A percentile compares a stretch with the other conserved stretches of the same genome.
Evolutionary conservation across 2,113 vertebrate species (phyloP).

Genomic region (Microtus pennsylvanicus): DNA sequence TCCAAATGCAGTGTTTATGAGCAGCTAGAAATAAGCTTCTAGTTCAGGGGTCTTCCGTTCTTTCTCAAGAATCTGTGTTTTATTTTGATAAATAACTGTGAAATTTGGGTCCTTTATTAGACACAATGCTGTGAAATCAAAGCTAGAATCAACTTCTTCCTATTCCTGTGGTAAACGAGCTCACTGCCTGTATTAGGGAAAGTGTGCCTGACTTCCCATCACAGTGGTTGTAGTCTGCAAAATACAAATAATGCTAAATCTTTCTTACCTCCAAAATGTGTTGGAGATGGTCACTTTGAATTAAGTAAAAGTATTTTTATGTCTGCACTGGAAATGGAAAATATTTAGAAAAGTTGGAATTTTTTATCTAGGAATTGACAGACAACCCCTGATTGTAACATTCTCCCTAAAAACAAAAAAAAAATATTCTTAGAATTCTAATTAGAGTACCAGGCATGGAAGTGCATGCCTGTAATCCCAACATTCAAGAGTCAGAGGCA

Average conservation of each 20-base stretch:
- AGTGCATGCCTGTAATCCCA: neutral
- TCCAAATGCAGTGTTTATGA: neutral
- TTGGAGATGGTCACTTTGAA: neutral
- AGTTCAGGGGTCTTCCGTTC: no score
- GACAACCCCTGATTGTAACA: neutral
- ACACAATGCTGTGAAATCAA: neutral
- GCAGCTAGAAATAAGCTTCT: neutral
- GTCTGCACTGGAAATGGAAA: neutral
- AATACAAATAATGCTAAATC: neutral
- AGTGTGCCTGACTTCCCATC: neutral
- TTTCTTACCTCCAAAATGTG: neutral
- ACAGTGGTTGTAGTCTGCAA: neutral
- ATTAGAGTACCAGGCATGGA: neutral
- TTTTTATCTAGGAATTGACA: neutral
- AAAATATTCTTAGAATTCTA: neutral
- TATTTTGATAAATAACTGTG: neutral
- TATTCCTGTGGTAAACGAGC: neutral
- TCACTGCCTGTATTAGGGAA: no score
- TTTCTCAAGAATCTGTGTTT: neutral
- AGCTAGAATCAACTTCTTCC: neutral
- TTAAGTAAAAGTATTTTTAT: neutral
- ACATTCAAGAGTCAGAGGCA: neutral
- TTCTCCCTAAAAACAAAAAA: neutral
- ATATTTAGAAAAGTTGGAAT: neutral
- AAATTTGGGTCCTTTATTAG: neutral